phyloP scores from a whole-genome alignment of 2,113 vertebrate genomes.

The Mixornis gularis region DNA sequence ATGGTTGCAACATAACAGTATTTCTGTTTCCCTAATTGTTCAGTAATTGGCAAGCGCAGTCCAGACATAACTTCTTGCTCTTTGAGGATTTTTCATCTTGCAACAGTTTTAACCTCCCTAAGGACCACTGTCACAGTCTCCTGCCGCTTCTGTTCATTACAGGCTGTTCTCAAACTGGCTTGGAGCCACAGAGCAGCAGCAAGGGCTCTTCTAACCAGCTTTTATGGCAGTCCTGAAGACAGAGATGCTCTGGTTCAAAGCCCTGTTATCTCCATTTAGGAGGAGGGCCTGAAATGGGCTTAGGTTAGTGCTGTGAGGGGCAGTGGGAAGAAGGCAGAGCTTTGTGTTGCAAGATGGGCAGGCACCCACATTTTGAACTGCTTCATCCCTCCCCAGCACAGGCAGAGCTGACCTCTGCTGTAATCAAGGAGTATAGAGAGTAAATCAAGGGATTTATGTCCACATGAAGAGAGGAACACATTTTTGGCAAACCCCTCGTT shows the following conservation, averaged over 20 bases:
- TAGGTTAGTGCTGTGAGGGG: not conserved
- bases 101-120: not conserved
- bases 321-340: not conserved
- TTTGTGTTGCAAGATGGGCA: not conserved
- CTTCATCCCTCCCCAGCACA: not conserved
- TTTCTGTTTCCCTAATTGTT: not conserved
- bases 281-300: not conserved
- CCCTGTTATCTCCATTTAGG: not conserved
- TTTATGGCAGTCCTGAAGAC: not conserved
- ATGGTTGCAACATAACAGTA: not conserved
- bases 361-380: not conserved
- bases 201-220: not conserved
- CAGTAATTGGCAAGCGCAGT: not conserved
- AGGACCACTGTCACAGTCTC: not conserved
- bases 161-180: not conserved
- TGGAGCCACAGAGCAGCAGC: not conserved
- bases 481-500: not conserved
- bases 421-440: not conserved
- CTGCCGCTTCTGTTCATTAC: not conserved
- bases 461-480: not conserved
- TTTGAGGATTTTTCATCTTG: not conserved
- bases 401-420: conserved; percentile 1
- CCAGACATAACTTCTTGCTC: not conserved
- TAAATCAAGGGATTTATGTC: not conserved
- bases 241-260: not conserved